These are phyloP conservation scores for Euplexia lucipara DNA, from an alignment of 2,888 invertebrate genomes.

Conservation along the genomic window DNA sequence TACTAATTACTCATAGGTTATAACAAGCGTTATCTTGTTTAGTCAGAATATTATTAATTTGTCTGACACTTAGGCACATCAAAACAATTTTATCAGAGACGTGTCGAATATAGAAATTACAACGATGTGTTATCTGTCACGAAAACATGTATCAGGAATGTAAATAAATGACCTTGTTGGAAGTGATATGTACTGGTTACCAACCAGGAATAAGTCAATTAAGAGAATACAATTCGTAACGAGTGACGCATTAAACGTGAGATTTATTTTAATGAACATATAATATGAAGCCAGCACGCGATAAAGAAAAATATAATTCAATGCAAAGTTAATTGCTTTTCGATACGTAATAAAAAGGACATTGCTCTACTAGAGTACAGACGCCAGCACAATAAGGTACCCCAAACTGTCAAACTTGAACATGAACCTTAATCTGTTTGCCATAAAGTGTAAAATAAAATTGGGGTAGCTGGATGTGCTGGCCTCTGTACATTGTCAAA, in stretches of 20 bases:
- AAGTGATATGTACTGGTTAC: conserved; percentile 61
- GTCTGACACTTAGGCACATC: conserved; percentile 31
- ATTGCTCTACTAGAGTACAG: too few relatives aligned
- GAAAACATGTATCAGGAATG: conserved; percentile 39
- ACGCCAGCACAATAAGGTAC: too few relatives aligned
- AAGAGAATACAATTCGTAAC: conserved; percentile 71
- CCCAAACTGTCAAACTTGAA: too few relatives aligned
- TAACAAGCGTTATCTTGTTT: conserved; percentile 22
- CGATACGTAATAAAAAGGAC: conserved; percentile 66
- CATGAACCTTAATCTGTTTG: too few relatives aligned
- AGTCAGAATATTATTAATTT: conserved; percentile 26
- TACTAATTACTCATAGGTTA: conserved; percentile 18
- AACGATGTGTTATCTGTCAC: conserved; percentile 36
- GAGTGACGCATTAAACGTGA: conserved; percentile 72
- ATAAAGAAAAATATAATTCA: conserved; percentile 71
- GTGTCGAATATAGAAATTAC: conserved; percentile 31
- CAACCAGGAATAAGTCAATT: conserved; percentile 71
- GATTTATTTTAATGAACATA: conserved; percentile 74
- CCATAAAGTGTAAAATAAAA: too few relatives aligned
- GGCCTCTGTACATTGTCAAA: too few relatives aligned
- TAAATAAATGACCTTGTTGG: conserved; percentile 53
- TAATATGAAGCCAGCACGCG: conserved; percentile 64
- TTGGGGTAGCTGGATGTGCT: too few relatives aligned
- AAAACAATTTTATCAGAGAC: conserved; percentile 51
- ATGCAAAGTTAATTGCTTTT: conserved; percentile 76